Evolutionary conservation across 2,113 vertebrate species (phyloP), one percentile per base, ranked within the genome.

Genomic region (Osmerus eperlanus): DNA sequence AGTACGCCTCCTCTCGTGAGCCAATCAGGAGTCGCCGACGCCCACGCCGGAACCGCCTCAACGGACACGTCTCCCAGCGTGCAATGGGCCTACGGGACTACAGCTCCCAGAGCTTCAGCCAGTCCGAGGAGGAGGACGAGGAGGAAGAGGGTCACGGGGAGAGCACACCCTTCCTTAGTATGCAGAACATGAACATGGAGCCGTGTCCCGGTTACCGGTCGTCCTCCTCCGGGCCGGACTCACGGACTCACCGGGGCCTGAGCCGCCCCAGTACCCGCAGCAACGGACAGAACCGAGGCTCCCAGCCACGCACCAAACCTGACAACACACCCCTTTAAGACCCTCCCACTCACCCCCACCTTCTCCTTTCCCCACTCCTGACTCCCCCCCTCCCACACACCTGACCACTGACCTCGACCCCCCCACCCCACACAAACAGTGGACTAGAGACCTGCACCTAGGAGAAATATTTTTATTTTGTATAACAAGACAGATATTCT

Each of bases 381-480:
- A 68, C 29, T 60, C 68, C 76, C 67, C 78, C 74, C 75, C 16
- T 81, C 71, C 86, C 80, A 86, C 84, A 83, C 81, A 62, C 79
- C 64, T 51, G 5, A 61, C 72, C 79, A 78, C 78, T 4, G 25
- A 69, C 52, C 65, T 70, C 76, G 21, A 29, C 60, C 65, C 56
- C 73, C 79, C 85, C 76, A 80, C 74, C 54, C 80, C 78, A 87
- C 75, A 90, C 82, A 83, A 83, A 86, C 81, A 78, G 90, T 91
- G 91, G 91, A 91, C 90, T 91, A 91, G 90, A 91, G 91, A 94
- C 87, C 91, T 86, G 89, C 91, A 94, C 89, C 92, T 92, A 92
- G 91, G 91, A 94, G 88, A 94, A 94, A 94, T 94, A 94, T 97
- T 97, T 97, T 98, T 98, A 97, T 98, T 98, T 96, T 98, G 94